phyloP scores from a whole-genome alignment of 1,140 invertebrate species.

The Probaryconus sp. region DNA sequence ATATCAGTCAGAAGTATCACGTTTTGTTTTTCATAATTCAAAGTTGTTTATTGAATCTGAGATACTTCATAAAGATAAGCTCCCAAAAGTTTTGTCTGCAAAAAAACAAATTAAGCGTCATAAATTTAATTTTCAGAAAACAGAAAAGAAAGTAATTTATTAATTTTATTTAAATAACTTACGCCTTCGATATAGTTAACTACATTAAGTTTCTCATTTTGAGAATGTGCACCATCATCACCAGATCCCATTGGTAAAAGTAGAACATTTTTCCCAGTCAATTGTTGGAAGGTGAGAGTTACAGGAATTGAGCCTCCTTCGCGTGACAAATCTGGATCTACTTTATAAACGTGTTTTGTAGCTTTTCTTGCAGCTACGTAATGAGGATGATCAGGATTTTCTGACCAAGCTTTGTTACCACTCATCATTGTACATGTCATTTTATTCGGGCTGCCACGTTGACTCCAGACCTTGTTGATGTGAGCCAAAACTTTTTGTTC shows the following conservation, averaged over 20 bases:
- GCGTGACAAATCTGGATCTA: slow-evolving; percentile 95
- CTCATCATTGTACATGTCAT: slow-evolving; percentile 88
- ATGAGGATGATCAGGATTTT: slow-evolving; percentile 94
- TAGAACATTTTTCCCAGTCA: slow-evolving; percentile 95
- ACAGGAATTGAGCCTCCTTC: slow-evolving; percentile 98
- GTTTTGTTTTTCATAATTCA: not conserved
- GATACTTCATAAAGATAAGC: slow-evolving; percentile 90
- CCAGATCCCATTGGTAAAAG: slow-evolving; percentile 93
- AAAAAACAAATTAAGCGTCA: slow-evolving; percentile 70
- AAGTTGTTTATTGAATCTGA: slow-evolving; percentile 72
- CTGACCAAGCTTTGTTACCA: slow-evolving; percentile 93
- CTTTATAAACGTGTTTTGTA: slow-evolving; percentile 92
- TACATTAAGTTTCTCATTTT: slow-evolving; percentile 97
- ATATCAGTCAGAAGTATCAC: not conserved
- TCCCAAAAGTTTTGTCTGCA: slow-evolving; percentile 91
- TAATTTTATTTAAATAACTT: slow-evolving; percentile 74
- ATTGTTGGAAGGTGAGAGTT: slow-evolving; percentile 92
- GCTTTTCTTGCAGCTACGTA: slow-evolving; percentile 93
- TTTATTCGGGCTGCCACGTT: slow-evolving; percentile 90
- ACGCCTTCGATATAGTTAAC: slow-evolving; percentile 97
- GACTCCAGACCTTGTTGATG: slow-evolving; percentile 83
- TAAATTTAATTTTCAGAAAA: not conserved
- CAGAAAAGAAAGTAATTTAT: slow-evolving; percentile 19
- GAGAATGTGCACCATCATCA: slow-evolving; percentile 98
- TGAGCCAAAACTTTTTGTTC: slow-evolving; percentile 86